Conservation (phyloP, 2,797 vertebrate genomes). For the Parambassis ranga region DNA sequence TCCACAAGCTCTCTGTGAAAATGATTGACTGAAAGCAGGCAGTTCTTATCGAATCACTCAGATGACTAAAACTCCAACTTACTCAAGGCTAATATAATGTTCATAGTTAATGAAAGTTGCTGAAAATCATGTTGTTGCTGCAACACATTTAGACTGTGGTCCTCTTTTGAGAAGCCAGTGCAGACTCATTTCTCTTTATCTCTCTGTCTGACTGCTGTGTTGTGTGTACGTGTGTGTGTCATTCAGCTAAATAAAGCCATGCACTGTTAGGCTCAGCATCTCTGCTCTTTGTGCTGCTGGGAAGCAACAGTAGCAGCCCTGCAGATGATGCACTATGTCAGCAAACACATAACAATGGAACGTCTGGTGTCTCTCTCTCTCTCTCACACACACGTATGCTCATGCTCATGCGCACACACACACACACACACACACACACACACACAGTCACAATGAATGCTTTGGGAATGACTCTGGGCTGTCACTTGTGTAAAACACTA, state of each 20-base stretch:
- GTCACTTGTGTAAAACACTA: slow-evolving; percentile 36
- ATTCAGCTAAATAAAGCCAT: slow-evolving; percentile 53
- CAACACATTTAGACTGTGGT: background rate
- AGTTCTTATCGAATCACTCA: background rate
- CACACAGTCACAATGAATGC: slow-evolving; percentile 31
- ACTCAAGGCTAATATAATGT: no score
- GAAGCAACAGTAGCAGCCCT: slow-evolving; percentile 45
- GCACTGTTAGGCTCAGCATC: slow-evolving; percentile 64
- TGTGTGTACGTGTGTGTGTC: slow-evolving; percentile 20
- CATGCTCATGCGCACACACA: slow-evolving; percentile 7
- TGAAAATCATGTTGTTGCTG: background rate
- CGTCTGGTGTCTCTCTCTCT: slow-evolving; percentile 27
- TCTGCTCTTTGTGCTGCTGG: slow-evolving; percentile 56
- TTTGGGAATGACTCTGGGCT: slow-evolving; percentile 43
- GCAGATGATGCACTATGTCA: slow-evolving; percentile 62
- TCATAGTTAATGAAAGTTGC: background rate
- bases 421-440: background rate
- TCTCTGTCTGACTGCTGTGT: background rate
- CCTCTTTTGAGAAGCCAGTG: slow-evolving; percentile 7
- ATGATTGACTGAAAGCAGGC: no score
- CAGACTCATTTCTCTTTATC: background rate
- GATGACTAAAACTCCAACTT: background rate
- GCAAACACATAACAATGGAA: slow-evolving; percentile 68
- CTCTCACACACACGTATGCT: slow-evolving; percentile 12
- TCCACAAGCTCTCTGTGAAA: no score